Base-by-base conservation (phyloP, 2,797 vertebrate genomes). In the Gobionotothen gibberifrons region DNA sequence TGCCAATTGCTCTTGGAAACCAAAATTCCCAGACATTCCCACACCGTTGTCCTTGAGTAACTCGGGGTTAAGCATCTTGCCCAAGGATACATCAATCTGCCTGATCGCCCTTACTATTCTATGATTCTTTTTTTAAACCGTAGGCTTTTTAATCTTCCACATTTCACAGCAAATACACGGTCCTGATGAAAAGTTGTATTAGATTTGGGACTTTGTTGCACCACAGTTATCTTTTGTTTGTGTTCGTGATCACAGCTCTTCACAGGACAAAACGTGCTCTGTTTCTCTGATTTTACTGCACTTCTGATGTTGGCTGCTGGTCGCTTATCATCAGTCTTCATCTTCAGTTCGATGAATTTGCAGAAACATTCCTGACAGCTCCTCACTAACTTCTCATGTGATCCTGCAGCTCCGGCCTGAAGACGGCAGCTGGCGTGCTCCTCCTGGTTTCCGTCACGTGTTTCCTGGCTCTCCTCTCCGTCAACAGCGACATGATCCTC, bases 401-500 rank as follows among this genome's bases (percentile, higher is more conserved):
- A 49, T 29, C 6, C 58, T 73, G 72, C 78, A 98, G 97, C 52
- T 95, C 94, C 0, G 97, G 96, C 36, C 90, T 97, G 74, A 94
- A 93, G 72, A 95, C 96, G 0, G 95, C 97, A 8, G 94, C 94
- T 3, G 84, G 93, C 0, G 93, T 97, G 65, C 93, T 99, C 62
- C 78, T 97, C 76, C 89, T 98, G 88, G 95, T 97, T 68, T 97
- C 95, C 0, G 91, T 96, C 78, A 93, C 96, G 0, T 97, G 97
- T 94, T 93, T 98, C 29, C 90, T 98, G 78, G 96, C 96, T 0
- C 92, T 99, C 72, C 94, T 98, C 3, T 97, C 97, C 0, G 95
- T 99, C 86, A 99, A 98, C 94, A 97, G 95, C 0, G 97, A 98
- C 81, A 90, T 95, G 15, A 95, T 98, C 76, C 93, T 98, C 81